A percentile compares a stretch with the other conserved stretches of the same genome.
Evolutionary conservation across 2,113 vertebrate genomes (phyloP).

Genomic region (Silurus asotus): DNA sequence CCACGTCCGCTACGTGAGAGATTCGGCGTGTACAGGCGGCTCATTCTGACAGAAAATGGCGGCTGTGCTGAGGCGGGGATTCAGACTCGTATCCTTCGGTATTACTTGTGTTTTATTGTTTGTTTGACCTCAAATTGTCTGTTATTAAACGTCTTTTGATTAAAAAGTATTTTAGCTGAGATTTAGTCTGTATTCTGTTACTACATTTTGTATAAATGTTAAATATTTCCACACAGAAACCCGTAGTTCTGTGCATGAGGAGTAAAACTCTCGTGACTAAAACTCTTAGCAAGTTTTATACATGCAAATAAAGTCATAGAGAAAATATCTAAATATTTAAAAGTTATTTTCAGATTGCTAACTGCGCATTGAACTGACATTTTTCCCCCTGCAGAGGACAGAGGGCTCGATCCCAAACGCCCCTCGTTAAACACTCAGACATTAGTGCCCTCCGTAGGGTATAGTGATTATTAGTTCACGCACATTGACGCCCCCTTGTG

Average conservation of each 20-base stretch:
- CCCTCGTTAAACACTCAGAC: background rate
- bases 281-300: background rate
- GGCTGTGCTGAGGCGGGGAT: slow-evolving; percentile 11
- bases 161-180: no score
- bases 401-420: background rate
- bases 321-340: background rate
- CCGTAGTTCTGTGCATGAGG: background rate
- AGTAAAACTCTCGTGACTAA: background rate
- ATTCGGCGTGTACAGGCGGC: no score
- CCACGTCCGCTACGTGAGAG: background rate
- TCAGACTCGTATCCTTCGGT: slow-evolving; percentile 19
- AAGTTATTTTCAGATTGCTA: background rate
- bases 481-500: background rate
- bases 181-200: background rate
- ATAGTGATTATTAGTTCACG: background rate
- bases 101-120: background rate
- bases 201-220: no score
- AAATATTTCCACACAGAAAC: no score
- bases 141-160: no score
- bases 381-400: background rate
- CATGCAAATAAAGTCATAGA: background rate
- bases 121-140: background rate
- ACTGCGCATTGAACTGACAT: no score
- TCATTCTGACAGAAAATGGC: slow-evolving; percentile 31
- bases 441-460: background rate